phyloP scores from a whole-genome alignment of 2,113 vertebrate genomes.

The Phyllostomus discolor region DNA sequence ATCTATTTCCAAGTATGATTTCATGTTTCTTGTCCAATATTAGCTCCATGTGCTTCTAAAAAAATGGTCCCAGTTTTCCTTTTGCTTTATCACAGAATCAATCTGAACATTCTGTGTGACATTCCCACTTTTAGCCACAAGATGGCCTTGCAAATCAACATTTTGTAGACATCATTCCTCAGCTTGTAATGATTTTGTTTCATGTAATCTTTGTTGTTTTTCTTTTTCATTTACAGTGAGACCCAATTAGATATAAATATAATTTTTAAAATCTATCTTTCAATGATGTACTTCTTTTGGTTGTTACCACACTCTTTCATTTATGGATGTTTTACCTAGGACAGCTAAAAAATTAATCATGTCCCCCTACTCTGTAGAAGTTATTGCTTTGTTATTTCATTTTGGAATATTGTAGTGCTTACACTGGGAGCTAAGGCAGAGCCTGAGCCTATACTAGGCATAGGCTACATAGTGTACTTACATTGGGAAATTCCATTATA shows the following conservation, averaged over 20 bases:
- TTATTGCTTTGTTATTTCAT: not conserved
- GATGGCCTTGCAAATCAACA: slow-evolving; percentile 56
- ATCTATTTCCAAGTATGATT: not conserved
- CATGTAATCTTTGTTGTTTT: not conserved
- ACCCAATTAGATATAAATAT: not conserved
- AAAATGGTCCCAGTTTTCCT: not conserved
- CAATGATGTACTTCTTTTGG: not conserved
- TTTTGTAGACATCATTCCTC: not conserved
- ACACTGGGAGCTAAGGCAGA: not conserved
- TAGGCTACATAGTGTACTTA: slow-evolving; percentile 8
- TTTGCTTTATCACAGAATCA: not conserved
- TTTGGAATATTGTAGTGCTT: not conserved
- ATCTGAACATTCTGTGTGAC: not conserved
- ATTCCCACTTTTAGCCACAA: slow-evolving; percentile 59
- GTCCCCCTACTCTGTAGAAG: not conserved
- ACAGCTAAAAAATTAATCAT: not conserved
- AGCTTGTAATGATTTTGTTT: not conserved
- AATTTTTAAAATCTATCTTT: not conserved
- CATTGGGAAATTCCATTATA: slow-evolving; percentile 70
- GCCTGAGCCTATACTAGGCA: too few species aligned
- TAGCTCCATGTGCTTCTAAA: not conserved
- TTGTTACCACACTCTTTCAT: not conserved
- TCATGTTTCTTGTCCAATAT: not conserved
- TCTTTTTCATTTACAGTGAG: not conserved
- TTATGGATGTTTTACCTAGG: not conserved